A percentile compares a stretch with the other conserved stretches of the same genome.
phyloP scores from a whole-genome alignment of 2,888 invertebrate genomes.

The Aplocera efformata region DNA sequence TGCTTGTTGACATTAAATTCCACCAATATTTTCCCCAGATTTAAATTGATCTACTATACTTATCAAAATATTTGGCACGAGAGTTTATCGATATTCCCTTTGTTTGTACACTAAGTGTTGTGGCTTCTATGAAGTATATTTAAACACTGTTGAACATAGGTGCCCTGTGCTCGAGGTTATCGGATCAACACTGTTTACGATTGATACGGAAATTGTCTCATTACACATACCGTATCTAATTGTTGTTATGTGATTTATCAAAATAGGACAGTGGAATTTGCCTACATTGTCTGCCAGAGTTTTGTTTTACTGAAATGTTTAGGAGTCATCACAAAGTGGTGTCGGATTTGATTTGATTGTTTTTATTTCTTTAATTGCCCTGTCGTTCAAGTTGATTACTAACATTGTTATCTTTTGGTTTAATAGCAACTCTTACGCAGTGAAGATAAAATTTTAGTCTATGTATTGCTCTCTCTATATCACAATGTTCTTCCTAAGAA shows the following conservation, averaged over 20 bases:
- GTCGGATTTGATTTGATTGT: constrained; percentile 12
- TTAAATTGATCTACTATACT: no score
- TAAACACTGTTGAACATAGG: constrained; percentile 8
- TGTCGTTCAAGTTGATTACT: constrained; percentile 8
- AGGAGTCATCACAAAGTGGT: constrained; percentile 11
- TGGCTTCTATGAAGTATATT: constrained; percentile 7
- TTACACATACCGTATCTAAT: constrained; percentile 34
- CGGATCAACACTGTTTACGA: constrained; percentile 42
- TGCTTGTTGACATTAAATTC: no score
- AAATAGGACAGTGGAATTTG: constrained; percentile 52
- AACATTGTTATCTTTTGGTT: constrained; percentile 5
- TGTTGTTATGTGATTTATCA: constrained; percentile 37
- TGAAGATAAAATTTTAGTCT: constrained; percentile 4
- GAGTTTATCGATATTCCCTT: no score
- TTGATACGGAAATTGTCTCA: constrained; percentile 51
- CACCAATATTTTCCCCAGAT: no score
- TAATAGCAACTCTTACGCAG: neutral
- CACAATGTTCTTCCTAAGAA: neutral
- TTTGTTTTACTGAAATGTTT: constrained; percentile 27
- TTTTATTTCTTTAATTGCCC: constrained; percentile 10
- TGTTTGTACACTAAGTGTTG: no score
- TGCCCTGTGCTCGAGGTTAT: constrained; percentile 43
- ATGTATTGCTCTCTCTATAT: neutral
- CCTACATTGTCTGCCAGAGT: constrained; percentile 30
- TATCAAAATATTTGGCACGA: no score